Conservation (phyloP, 2,113 vertebrate species). For the Sorex fumeus region DNA sequence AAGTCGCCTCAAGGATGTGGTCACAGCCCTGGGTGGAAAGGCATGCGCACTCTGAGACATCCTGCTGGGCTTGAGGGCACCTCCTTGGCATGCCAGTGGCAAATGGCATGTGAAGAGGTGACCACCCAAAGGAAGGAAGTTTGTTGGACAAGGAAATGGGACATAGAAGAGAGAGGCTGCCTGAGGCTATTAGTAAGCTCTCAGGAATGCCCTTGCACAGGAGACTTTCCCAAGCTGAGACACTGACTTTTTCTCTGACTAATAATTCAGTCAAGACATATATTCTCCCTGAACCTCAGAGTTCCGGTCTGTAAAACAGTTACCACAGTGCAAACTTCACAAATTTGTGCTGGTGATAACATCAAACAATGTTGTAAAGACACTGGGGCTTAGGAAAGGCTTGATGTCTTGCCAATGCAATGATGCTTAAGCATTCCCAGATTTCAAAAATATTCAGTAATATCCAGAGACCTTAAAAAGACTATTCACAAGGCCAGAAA, state of each 20-base stretch:
- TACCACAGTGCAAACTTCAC: not conserved
- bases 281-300: not conserved
- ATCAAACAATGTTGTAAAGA: not conserved
- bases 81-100: too few species aligned
- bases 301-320: not conserved
- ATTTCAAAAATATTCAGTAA: not conserved
- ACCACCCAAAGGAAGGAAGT: too few species aligned
- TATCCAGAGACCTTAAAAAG: not conserved
- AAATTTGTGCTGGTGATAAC: not conserved
- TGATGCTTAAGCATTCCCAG: not conserved
- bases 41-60: too few species aligned
- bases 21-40: too few species aligned
- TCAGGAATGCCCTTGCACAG: not conserved
- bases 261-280: not conserved
- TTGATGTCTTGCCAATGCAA: not conserved
- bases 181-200: not conserved
- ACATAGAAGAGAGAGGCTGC: too few species aligned
- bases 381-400: not conserved
- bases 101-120: too few species aligned
- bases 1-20: too few species aligned
- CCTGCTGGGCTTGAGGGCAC: too few species aligned
- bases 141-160: too few species aligned
- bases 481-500: too few species aligned
- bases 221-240: not conserved
- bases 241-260: not conserved